Percentiles rank a stretch among this genome's conserved stretches.
Evolutionary conservation across 2,888 invertebrate species (phyloP).

Genomic region (Chironomus riparius): DNA sequence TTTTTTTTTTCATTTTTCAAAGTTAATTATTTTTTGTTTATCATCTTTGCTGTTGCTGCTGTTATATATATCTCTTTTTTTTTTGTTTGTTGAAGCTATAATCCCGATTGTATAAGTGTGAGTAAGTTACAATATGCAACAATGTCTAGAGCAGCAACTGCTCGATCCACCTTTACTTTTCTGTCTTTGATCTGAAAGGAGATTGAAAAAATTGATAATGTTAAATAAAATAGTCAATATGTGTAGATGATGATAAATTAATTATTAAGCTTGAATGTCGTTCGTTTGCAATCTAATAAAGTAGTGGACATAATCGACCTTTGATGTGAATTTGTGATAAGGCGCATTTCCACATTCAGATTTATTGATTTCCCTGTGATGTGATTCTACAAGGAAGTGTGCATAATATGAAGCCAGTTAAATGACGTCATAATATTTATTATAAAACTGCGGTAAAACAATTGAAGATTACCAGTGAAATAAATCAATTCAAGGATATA

Average conservation of each 20-base stretch:
- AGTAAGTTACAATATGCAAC: conserved; percentile 79
- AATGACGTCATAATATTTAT: neutral
- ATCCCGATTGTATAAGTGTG: conserved; percentile 24
- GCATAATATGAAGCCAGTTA: too few relatives aligned
- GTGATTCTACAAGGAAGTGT: too few relatives aligned
- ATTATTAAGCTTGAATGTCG: too few relatives aligned
- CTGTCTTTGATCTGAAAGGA: conserved; percentile 82
- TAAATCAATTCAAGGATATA: conserved; percentile 1
- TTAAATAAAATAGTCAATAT: conserved; percentile 30
- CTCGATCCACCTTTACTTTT: conserved; percentile 92
- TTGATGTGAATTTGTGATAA: too few relatives aligned
- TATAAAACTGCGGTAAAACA: conserved; percentile 30
- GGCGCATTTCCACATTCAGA: too few relatives aligned
- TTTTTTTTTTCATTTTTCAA: neutral
- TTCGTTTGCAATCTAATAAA: conserved; percentile 30
- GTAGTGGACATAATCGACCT: too few relatives aligned
- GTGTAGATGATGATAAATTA: too few relatives aligned
- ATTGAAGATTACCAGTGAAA: conserved; percentile 32
- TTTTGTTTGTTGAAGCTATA: conserved; percentile 7
- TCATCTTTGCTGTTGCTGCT: neutral
- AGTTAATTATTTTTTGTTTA: neutral
- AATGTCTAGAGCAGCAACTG: conserved; percentile 89
- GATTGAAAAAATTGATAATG: conserved; percentile 32
- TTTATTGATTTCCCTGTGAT: too few relatives aligned
- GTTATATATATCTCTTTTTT: neutral